Evolutionary conservation across 2,797 vertebrate genomes (phyloP).

Genomic region (Tolypeutes matacus): DNA sequence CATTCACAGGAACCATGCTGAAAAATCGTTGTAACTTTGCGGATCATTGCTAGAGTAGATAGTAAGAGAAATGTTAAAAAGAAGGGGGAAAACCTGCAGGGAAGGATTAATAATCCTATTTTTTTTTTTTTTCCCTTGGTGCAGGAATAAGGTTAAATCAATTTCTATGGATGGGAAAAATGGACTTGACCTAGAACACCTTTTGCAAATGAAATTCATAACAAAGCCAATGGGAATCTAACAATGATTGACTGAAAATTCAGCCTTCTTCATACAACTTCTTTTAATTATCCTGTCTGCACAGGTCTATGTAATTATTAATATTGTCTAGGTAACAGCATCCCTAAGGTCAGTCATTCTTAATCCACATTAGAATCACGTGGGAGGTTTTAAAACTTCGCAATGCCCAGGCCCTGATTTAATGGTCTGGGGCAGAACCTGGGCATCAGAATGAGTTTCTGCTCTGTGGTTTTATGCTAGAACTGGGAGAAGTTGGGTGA

Average conservation of each 20-base stretch:
- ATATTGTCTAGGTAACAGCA: neutral
- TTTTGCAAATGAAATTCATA: constrained; percentile 54
- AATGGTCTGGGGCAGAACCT: neutral
- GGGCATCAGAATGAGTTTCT: neutral
- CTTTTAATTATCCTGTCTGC: neutral
- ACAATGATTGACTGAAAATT: neutral
- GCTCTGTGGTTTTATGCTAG: neutral
- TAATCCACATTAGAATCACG: neutral
- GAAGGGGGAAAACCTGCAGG: neutral
- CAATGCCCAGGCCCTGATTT: neutral
- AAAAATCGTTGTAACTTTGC: constrained; percentile 6
- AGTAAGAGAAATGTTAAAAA: constrained; percentile 43
- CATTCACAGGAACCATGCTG: neutral
- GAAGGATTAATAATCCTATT: constrained; percentile 38
- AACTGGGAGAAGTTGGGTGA: neutral
- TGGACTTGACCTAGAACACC: constrained; percentile 25
- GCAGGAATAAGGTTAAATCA: constrained; percentile 30
- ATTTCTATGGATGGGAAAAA: constrained; percentile 39
- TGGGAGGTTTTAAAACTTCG: neutral
- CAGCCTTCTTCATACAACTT: constrained; percentile 14
- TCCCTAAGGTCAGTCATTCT: neutral
- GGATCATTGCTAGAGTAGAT: neutral
- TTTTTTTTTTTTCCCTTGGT: neutral
- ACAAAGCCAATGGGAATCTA: neutral
- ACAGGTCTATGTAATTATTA: neutral